Evolutionary conservation across 23 tunicate species (phyloP).

Genomic region (Halocynthia aurantium): DNA sequence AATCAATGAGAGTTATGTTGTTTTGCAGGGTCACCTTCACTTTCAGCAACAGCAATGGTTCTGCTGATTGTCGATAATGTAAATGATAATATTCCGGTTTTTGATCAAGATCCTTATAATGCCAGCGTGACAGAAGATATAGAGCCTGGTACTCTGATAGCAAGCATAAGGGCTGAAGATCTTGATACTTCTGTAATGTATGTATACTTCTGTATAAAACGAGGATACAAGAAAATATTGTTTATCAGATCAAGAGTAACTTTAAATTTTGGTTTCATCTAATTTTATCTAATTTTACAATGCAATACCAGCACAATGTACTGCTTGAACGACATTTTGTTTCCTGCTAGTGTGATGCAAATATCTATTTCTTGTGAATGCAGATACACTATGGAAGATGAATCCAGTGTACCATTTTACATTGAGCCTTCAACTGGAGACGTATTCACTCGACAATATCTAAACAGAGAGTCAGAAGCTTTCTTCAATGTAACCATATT

Average conservation of each 20-base stretch:
- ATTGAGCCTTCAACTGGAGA: slow-evolving; percentile 51
- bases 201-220: too few relatives aligned
- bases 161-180: slow-evolving; percentile 43
- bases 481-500: slow-evolving; percentile 18
- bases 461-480: slow-evolving; percentile 39
- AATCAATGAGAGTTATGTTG: not conserved
- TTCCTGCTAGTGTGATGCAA: too few relatives aligned
- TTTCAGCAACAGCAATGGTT: slow-evolving; percentile 35
- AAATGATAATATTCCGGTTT: slow-evolving; percentile 59
- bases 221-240: too few relatives aligned
- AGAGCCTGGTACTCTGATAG: slow-evolving; percentile 23
- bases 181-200: slow-evolving; percentile 6
- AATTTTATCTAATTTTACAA: too few relatives aligned
- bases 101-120: slow-evolving; percentile 36
- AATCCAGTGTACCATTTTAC: slow-evolving; percentile 34
- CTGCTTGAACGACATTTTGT: too few relatives aligned
- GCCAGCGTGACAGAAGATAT: slow-evolving; percentile 36
- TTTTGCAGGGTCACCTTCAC: slow-evolving; percentile 41
- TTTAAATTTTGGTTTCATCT: too few relatives aligned
- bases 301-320: too few relatives aligned
- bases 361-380: too few relatives aligned
- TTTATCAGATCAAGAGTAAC: too few relatives aligned
- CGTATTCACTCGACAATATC: slow-evolving; percentile 10
- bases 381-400: too few relatives aligned
- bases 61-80: slow-evolving; percentile 49